These are phyloP conservation scores for Dinothrombium tinctorium DNA, from an alignment of 1,140 invertebrate genomes.

Conservation along the genomic window DNA sequence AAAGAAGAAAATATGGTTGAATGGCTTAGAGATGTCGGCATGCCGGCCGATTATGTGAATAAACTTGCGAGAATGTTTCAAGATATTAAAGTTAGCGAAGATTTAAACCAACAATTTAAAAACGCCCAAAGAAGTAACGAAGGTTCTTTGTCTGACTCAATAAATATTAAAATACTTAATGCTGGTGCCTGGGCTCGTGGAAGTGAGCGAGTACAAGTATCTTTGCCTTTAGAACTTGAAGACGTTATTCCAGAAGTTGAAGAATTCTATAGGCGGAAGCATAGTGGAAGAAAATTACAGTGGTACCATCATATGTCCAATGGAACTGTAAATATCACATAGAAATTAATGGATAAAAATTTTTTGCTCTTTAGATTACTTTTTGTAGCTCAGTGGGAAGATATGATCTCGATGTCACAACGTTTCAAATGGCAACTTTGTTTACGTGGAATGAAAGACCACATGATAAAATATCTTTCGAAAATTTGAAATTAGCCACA, in stretches of 20 bases:
- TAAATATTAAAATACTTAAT: constrained; percentile 69
- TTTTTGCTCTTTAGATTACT: constrained; percentile 40
- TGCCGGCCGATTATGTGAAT: constrained; percentile 98
- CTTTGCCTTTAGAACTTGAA: constrained; percentile 84
- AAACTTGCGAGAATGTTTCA: constrained; percentile 68
- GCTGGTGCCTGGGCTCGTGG: constrained; percentile 90
- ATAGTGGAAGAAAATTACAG: constrained; percentile 88
- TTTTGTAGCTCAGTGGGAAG: constrained; percentile 77
- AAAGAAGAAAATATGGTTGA: constrained; percentile 99
- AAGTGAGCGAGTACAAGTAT: constrained; percentile 77
- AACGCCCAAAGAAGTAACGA: constrained; percentile 5
- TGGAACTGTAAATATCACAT: constrained; percentile 40
- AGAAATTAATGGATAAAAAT: constrained; percentile 4
- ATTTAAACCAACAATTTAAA: constrained; percentile 86
- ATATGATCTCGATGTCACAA: constrained; percentile 95
- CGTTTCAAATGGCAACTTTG: constrained; percentile 98
- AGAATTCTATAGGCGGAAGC: constrained; percentile 44
- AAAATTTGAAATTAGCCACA: constrained; percentile 81
- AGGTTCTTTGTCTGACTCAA: constrained; percentile 13
- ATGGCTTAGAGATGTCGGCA: constrained; percentile 63
- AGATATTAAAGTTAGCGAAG: constrained; percentile 96
- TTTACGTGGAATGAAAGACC: constrained; percentile 96
- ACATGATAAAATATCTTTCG: constrained; percentile 70
- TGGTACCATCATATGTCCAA: constrained; percentile 99
- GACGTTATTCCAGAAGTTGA: constrained; percentile 89